phyloP scores from a whole-genome alignment of 2,797 vertebrate genomes.

The Pagetopsis macropterus region DNA sequence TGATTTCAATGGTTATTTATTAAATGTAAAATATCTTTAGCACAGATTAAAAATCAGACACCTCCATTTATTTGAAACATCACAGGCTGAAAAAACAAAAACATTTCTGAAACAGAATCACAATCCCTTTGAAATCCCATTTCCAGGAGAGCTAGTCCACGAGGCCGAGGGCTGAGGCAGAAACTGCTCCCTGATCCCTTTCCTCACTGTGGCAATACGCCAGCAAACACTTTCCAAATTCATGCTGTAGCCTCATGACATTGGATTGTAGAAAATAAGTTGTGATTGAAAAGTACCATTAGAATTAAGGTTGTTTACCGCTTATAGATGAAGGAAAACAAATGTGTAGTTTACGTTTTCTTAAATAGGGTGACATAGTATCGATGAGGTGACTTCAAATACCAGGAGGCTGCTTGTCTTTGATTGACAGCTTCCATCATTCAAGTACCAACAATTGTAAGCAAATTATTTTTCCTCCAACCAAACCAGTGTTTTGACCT shows the following conservation, averaged over 20 bases:
- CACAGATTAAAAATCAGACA: conserved; percentile 90
- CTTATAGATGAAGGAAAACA: conserved; percentile 26
- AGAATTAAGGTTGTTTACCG: conserved; percentile 30
- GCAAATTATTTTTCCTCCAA: conserved; percentile 5
- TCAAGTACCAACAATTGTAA: conserved; percentile 7
- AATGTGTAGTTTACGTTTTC: conserved; percentile 20
- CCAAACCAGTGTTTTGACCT: conserved; percentile 20
- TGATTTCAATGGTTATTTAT: conserved; percentile 89
- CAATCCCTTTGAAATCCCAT: conserved; percentile 79
- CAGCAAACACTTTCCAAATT: conserved; percentile 45
- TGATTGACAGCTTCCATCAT: conserved; percentile 30
- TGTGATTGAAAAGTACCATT: conserved; percentile 28
- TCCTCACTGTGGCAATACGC: conserved; percentile 31
- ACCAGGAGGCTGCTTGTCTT: conserved; percentile 10
- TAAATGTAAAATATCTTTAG: conserved; percentile 92
- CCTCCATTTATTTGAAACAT: conserved; percentile 85
- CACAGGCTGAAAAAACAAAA: conserved; percentile 83
- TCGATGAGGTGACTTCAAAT: conserved; percentile 19
- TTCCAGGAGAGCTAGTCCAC: conserved; percentile 70
- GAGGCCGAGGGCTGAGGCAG: conserved; percentile 84
- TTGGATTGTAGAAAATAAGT: conserved; percentile 38
- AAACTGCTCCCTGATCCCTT: conserved; percentile 62
- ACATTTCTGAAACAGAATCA: conserved; percentile 83
- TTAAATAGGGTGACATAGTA: conserved; percentile 33
- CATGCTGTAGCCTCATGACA: conserved; percentile 32